phyloP scores from a whole-genome alignment of 2,888 invertebrate species.

The Rambutsinella grinnellia region DNA sequence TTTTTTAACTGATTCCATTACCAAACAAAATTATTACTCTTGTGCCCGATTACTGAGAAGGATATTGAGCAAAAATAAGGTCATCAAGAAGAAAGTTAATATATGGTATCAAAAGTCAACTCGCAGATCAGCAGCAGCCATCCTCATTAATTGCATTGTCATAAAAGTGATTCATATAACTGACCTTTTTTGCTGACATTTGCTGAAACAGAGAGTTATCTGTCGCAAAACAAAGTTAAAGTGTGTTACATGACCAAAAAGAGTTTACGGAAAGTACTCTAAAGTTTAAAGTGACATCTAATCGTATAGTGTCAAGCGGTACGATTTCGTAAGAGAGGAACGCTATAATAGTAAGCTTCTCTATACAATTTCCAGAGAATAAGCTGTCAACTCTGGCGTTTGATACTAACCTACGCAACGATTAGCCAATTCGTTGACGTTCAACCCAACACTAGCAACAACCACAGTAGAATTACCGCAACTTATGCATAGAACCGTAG shows the following conservation, averaged over 20 bases:
- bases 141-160: no score
- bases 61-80: background rate
- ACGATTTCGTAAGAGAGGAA: constrained; percentile 3
- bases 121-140: no score
- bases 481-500: constrained; percentile 46
- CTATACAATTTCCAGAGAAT: background rate
- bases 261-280: no score
- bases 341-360: constrained; percentile 19
- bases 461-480: no score
- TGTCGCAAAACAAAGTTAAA: no score
- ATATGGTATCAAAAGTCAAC: background rate
- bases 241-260: no score
- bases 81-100: background rate
- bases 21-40: background rate
- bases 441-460: constrained; percentile 1
- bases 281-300: background rate
- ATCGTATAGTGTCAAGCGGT: background rate
- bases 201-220: no score
- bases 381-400: background rate
- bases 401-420: background rate
- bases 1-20: no score
- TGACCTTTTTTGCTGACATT: no score
- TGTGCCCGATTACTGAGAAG: background rate
- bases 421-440: constrained; percentile 14
- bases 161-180: no score